Percentiles rank a stretch among this genome's conserved stretches.
phyloP scores from a whole-genome alignment of 1,140 invertebrate genomes.

The Leptinotarsa undecemlineata region DNA sequence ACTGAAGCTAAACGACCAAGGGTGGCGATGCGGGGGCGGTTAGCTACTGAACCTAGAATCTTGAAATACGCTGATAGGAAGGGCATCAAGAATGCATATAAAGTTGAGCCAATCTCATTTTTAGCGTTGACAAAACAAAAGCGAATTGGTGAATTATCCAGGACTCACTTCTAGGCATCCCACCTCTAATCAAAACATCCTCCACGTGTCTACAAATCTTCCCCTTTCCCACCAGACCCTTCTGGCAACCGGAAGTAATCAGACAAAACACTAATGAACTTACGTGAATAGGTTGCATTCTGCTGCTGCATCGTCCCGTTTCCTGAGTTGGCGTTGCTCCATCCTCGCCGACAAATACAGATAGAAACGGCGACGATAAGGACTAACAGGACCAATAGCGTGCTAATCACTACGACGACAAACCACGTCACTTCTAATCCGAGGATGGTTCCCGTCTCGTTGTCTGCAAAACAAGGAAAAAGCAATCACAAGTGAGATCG shows the following conservation, averaged over 20 bases:
- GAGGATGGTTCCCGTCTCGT: constrained; percentile 70
- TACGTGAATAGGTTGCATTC: constrained; percentile 58
- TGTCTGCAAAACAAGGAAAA: constrained; percentile 61
- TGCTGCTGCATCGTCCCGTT: constrained; percentile 60
- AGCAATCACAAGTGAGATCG: background rate
- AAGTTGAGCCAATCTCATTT: no score
- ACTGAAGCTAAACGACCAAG: no score
- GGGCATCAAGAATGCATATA: no score
- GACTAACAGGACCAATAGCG: constrained; percentile 68
- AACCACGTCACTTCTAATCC: constrained; percentile 78
- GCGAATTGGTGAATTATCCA: no score
- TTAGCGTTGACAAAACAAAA: no score
- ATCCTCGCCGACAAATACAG: constrained; percentile 73
- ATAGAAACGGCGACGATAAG: constrained; percentile 69
- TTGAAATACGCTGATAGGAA: no score
- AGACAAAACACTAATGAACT: constrained; percentile 38
- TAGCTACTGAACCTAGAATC: no score
- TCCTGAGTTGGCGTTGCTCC: constrained; percentile 60
- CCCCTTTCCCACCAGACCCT: no score
- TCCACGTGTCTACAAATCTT: no score
- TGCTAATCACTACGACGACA: constrained; percentile 69
- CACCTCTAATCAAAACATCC: no score
- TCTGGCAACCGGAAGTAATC: background rate
- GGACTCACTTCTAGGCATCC: no score
- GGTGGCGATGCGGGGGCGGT: no score